phyloP scores from a whole-genome alignment of 2,888 invertebrate species.

The Dicroscelio sp. region DNA sequence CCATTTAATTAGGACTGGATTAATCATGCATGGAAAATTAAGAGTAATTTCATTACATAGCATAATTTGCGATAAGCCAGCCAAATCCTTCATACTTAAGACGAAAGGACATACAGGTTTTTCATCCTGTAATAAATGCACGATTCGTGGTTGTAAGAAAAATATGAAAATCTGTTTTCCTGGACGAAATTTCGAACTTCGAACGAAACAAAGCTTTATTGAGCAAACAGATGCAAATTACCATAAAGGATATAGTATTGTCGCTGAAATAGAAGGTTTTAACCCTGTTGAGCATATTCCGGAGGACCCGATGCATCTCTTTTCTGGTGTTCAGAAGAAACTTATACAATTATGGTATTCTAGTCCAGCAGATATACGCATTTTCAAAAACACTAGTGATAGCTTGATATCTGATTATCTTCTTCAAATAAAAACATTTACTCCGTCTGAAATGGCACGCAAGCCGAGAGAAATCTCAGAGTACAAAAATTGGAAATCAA shows the following conservation, averaged over 20 bases:
- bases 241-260: conserved; percentile 25
- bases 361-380: not conserved
- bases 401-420: not conserved
- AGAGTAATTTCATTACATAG: too few species aligned
- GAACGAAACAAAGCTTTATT: not conserved
- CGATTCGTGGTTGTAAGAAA: not conserved
- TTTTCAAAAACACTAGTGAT: not conserved
- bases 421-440: not conserved
- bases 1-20: too few species aligned
- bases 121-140: conserved; percentile 46
- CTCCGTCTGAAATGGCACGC: conserved; percentile 43
- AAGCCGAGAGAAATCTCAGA: conserved; percentile 18
- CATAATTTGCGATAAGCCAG: conserved; percentile 55
- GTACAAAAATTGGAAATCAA: conserved; percentile 48
- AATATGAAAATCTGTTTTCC: conserved; percentile 15
- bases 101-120: conserved; percentile 37
- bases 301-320: conserved; percentile 23
- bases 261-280: conserved; percentile 8
- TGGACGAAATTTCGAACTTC: not conserved
- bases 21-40: too few species aligned
- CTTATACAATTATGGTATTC: conserved; percentile 29
- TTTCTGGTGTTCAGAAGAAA: conserved; percentile 34
- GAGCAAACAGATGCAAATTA: not conserved
- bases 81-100: conserved; percentile 12
- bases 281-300: conserved; percentile 19